Evolutionary conservation across 1,140 invertebrate species (phyloP), one percentile per base, ranked within the genome.

Genomic region (Schlechtendalia chinensis): DNA sequence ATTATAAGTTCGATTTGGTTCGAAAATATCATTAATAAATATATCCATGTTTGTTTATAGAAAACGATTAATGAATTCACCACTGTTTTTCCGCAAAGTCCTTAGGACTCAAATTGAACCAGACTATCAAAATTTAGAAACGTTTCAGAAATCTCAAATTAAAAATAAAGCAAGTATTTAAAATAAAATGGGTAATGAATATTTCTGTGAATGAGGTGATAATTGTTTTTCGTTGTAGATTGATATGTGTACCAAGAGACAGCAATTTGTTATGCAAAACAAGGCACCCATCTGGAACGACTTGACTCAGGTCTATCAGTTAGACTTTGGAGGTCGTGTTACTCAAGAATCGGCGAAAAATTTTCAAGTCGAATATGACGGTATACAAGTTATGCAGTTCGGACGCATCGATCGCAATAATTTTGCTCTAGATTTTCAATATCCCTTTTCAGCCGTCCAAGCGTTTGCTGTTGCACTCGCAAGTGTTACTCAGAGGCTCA

Each of bases 231-330:
- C 53, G 72, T 82, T 81, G 10, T 61, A 83, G 83, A 83, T 83
- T 81, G 82, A 84, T 81, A 82, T 83, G 24, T 82, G 82, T 19
- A 65, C 81, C 5, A 84, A 83, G 45, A 65, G 39, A 39, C 69
- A 72, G 32, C 93, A 97, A 86, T 95, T 98, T 85, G 91, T 96
- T 22, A 96, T 99, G 94, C 94, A 98, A 86, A 99, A 99, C 86
- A 99, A 99, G 87, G 96, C 97, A 54, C 98, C 98, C 6, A 94
- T 99, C 90, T 99, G 98, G 98, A 99, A 99, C 87, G 98, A 99
- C 86, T 94, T 95, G 85, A 97, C 94, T 85, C 97, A 99, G 87
- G 98, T 99, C 10, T 99, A 99, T 87, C 98, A 99, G 85, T 88
- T 99, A 22, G 98, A 99, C 87, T 99, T 99, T 88, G 97, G 97